A percentile compares a stretch with the other conserved stretches of the same genome.
phyloP scores from a whole-genome alignment of 2,797 vertebrate species.

The Coregonus suidteri region DNA sequence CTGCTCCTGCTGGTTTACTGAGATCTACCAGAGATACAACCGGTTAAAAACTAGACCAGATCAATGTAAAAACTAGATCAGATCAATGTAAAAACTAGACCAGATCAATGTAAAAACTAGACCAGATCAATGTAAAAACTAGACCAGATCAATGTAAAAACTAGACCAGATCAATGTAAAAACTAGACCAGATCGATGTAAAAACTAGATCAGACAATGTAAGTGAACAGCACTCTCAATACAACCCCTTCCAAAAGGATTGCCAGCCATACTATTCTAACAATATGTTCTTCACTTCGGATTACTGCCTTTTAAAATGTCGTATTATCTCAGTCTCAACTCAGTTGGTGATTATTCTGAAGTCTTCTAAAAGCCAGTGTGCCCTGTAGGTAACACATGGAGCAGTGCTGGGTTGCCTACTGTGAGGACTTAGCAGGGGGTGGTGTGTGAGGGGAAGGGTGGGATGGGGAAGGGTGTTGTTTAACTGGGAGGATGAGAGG shows the following conservation, averaged over 20 bases:
- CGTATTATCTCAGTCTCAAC: not conserved
- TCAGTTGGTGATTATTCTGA: too few species aligned
- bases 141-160: not conserved
- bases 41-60: not conserved
- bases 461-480: conserved; percentile 7
- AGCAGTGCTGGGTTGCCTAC: conserved; percentile 8
- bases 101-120: too few species aligned
- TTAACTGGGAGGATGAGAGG: conserved; percentile 26
- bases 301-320: conserved; percentile 4
- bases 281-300: not conserved
- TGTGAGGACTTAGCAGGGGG: conserved; percentile 13
- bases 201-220: not conserved
- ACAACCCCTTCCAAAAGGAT: not conserved
- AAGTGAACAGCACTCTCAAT: not conserved
- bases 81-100: not conserved
- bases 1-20: not conserved
- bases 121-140: too few species aligned
- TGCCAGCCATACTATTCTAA: too few species aligned
- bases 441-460: not conserved
- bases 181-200: not conserved
- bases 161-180: not conserved
- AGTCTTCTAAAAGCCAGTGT: conserved; percentile 1
- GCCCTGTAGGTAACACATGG: not conserved
- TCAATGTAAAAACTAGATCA: not conserved
- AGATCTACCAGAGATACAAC: not conserved